Evolutionary conservation across 2,888 invertebrate genomes (phyloP).

Genomic region (Noctua comes): DNA sequence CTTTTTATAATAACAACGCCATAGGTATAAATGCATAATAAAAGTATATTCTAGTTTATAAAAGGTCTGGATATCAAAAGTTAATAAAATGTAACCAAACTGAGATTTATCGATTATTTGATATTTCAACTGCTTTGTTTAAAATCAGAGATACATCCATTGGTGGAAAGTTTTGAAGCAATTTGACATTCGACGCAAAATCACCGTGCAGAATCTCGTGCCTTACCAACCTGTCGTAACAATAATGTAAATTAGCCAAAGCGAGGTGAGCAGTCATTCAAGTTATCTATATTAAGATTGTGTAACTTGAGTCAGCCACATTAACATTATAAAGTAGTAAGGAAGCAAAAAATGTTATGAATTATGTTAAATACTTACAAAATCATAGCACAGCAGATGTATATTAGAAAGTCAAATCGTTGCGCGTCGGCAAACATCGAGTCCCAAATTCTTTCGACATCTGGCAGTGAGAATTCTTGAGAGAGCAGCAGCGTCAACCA

Average conservation of each 20-base stretch:
- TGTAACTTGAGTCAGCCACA: background rate
- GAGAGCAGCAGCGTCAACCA: slow-evolving; percentile 98
- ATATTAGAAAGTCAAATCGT: slow-evolving; percentile 97
- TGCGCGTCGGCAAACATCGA: slow-evolving; percentile 97
- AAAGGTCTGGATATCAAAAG: slow-evolving; percentile 56
- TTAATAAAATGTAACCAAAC: slow-evolving; percentile 43
- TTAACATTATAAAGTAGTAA: background rate
- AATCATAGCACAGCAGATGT: slow-evolving; percentile 99
- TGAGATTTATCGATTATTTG: slow-evolving; percentile 73
- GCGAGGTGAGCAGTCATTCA: background rate
- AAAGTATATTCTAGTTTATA: slow-evolving; percentile 56
- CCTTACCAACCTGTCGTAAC: slow-evolving; percentile 93
- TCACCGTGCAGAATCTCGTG: slow-evolving; percentile 96
- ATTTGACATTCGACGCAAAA: slow-evolving; percentile 98
- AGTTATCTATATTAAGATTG: background rate
- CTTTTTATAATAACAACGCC: slow-evolving; percentile 53
- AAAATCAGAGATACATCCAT: slow-evolving; percentile 96
- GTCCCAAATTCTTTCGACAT: slow-evolving; percentile 99
- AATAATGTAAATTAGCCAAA: slow-evolving; percentile 31
- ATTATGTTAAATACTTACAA: slow-evolving; percentile 92
- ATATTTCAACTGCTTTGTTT: slow-evolving; percentile 93
- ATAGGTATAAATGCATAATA: slow-evolving; percentile 63
- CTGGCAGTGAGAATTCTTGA: slow-evolving; percentile 99
- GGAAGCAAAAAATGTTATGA: background rate
- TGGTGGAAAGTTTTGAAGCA: slow-evolving; percentile 97